A percentile compares a stretch with the other conserved stretches of the same genome.
Conservation (phyloP, 2,888 invertebrate genomes). For the Fissipunctia ypsillon region DNA sequence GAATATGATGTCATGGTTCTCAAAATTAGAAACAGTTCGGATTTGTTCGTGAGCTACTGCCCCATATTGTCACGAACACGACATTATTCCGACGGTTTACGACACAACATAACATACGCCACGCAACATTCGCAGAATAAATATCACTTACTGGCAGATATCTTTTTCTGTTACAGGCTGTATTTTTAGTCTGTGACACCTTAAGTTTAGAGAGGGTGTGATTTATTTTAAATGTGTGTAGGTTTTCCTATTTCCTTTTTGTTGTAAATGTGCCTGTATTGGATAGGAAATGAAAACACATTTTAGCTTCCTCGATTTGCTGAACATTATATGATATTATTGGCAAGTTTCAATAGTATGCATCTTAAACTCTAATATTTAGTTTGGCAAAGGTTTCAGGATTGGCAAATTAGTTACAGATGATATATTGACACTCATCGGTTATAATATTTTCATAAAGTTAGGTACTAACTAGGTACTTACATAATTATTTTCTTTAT, state of each 20-base stretch:
- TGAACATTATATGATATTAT: not conserved
- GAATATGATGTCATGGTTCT: slow-evolving; percentile 72
- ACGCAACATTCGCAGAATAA: slow-evolving; percentile 50
- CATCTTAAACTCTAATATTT: slow-evolving; percentile 14
- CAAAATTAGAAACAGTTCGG: slow-evolving; percentile 71
- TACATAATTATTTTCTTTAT: not conserved
- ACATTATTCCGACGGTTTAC: slow-evolving; percentile 72
- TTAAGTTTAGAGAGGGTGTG: slow-evolving; percentile 34
- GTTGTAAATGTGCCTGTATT: slow-evolving; percentile 18
- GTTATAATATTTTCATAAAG: slow-evolving; percentile 7
- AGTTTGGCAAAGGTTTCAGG: slow-evolving; percentile 29
- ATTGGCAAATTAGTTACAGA: slow-evolving; percentile 1
- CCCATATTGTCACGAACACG: slow-evolving; percentile 76
- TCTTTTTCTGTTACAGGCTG: slow-evolving; percentile 46
- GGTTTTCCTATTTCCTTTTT: slow-evolving; percentile 52
- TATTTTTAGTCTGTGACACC: slow-evolving; percentile 54
- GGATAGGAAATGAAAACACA: slow-evolving; percentile 15
- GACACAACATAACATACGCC: slow-evolving; percentile 56
- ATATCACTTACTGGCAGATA: slow-evolving; percentile 53
- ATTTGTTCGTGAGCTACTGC: slow-evolving; percentile 63
- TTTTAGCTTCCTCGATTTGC: not conserved
- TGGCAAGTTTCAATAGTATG: not conserved
- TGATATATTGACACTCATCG: slow-evolving; percentile 8
- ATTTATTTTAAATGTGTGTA: slow-evolving; percentile 47
- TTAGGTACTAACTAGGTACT: not conserved